A percentile compares a stretch with the other conserved stretches of the same genome.
Conservation (phyloP, 2,888 invertebrate genomes). For the Drosophila anomalata region DNA sequence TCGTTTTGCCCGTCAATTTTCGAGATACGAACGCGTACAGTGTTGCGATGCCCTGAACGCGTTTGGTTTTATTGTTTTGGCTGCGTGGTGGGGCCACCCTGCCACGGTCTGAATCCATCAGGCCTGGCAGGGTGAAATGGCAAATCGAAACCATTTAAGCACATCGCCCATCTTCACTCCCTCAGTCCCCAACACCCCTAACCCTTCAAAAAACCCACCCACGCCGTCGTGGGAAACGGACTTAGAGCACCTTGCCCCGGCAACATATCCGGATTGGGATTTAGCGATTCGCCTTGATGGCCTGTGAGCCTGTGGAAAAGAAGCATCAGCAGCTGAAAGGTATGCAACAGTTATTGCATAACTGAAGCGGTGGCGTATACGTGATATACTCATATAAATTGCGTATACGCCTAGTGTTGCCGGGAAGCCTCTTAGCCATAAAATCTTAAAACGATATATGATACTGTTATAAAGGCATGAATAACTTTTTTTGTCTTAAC, state of each 20-base stretch:
- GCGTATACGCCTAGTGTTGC: conserved; percentile 26
- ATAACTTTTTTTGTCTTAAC: neutral
- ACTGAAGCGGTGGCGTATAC: conserved; percentile 30
- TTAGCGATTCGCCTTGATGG: conserved; percentile 40
- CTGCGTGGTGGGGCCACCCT: conserved; percentile 17
- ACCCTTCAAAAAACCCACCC: conserved; percentile 29
- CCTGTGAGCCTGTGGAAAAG: conserved; percentile 16
- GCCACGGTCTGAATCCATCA: conserved; percentile 53
- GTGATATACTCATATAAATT: conserved; percentile 4
- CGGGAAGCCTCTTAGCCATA: neutral
- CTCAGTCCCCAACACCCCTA: neutral
- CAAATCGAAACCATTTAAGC: conserved; percentile 71
- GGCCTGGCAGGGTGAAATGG: conserved; percentile 21
- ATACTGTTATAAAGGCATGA: neutral
- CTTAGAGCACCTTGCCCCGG: conserved; percentile 16
- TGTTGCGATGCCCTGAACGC: conserved; percentile 57
- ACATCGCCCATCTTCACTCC: conserved; percentile 32
- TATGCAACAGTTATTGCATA: conserved; percentile 53
- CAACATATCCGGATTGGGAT: conserved; percentile 12
- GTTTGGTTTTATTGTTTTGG: conserved; percentile 68
- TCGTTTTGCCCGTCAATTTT: conserved; percentile 36
- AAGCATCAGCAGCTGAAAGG: conserved; percentile 1
- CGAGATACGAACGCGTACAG: conserved; percentile 36
- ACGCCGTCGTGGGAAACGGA: conserved; percentile 25
- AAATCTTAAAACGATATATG: neutral